Percentiles rank a stretch among this genome's conserved stretches.
Evolutionary conservation across 2,797 vertebrate species (phyloP).

Genomic region (Lycodopsis pacificus): DNA sequence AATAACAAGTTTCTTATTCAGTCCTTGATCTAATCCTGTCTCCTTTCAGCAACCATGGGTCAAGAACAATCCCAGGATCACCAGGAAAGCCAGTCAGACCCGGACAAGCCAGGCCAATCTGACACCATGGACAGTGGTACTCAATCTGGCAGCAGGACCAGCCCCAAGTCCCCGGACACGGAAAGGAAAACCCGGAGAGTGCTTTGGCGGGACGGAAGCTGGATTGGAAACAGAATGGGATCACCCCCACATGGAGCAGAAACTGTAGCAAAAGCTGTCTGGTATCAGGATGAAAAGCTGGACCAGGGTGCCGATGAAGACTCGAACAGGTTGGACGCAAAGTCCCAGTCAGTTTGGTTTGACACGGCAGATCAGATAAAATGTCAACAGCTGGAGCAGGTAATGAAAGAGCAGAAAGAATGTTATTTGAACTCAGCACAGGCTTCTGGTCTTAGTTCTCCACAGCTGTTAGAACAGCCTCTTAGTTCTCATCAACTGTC

Average conservation of each 20-base stretch:
- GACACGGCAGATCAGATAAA: constrained; percentile 4
- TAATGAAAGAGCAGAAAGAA: constrained; percentile 24
- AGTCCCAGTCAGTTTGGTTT: constrained; percentile 58
- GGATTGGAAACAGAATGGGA: constrained; percentile 19
- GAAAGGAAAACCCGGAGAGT: constrained; percentile 16
- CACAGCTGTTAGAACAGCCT: constrained; percentile 48
- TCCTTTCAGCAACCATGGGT: constrained; percentile 66
- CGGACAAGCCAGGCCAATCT: constrained; percentile 16
- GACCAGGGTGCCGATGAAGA: constrained; percentile 10
- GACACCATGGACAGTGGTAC: constrained; percentile 19
- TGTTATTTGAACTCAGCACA: constrained; percentile 26
- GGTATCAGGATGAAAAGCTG: constrained; percentile 37
- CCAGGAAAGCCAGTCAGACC: constrained; percentile 29
- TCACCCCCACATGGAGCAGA: neutral
- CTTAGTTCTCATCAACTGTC: constrained; percentile 40
- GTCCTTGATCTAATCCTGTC: constrained; percentile 11
- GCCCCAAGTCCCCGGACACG: neutral
- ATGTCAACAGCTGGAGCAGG: constrained; percentile 38
- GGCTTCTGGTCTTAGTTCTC: constrained; percentile 31
- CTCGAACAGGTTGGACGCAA: constrained; percentile 11
- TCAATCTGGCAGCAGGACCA: neutral
- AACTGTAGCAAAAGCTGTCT: constrained; percentile 24
- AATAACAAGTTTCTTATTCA: neutral
- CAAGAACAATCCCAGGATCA: constrained; percentile 68
- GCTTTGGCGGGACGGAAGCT: constrained; percentile 37